Conservation (phyloP, 2,888 invertebrate genomes). For the Cryptocephalus primarius region DNA sequence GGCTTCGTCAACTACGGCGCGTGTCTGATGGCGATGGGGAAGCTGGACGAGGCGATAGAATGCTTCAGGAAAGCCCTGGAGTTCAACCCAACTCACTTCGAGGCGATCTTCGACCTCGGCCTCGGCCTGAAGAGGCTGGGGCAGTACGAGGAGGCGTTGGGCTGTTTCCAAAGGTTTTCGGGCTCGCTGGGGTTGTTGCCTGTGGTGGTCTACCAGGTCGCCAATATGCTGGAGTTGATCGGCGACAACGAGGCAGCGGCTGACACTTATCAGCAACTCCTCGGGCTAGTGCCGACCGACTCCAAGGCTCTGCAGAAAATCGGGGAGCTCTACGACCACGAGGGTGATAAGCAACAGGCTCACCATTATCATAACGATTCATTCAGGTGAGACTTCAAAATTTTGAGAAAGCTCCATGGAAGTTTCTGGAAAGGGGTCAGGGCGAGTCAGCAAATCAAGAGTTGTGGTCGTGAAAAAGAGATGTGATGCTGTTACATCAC, state of each 20-base stretch:
- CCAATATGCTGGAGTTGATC: conserved; percentile 61
- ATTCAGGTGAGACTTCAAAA: too few relatives aligned
- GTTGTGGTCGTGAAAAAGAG: not conserved
- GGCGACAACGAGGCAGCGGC: conserved; percentile 50
- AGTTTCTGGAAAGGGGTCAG: not conserved
- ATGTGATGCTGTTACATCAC: too few relatives aligned
- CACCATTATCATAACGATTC: conserved; percentile 75
- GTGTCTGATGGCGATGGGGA: conserved; percentile 58
- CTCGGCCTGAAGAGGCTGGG: conserved; percentile 58
- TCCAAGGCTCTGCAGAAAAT: conserved; percentile 80
- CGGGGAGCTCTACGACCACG: conserved; percentile 79
- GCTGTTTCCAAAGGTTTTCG: conserved; percentile 66
- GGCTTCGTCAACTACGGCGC: conserved; percentile 81
- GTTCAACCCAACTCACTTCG: conserved; percentile 70
- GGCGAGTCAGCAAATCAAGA: too few relatives aligned
- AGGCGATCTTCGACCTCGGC: conserved; percentile 75
- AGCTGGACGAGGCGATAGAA: conserved; percentile 58
- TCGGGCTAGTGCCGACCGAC: conserved; percentile 80
- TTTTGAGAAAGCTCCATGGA: too few relatives aligned
- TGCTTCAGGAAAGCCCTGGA: conserved; percentile 66
- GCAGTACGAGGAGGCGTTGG: conserved; percentile 62
- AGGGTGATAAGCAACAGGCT: conserved; percentile 86
- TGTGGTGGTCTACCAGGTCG: conserved; percentile 59
- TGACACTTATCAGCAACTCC: conserved; percentile 61
- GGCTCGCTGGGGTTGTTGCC: conserved; percentile 45